A percentile compares a stretch with the other conserved stretches of the same genome.
These are phyloP conservation scores for Caenorhabditis sp. DNA, from an alignment of 2,888 invertebrate species.

Conservation along the genomic window DNA sequence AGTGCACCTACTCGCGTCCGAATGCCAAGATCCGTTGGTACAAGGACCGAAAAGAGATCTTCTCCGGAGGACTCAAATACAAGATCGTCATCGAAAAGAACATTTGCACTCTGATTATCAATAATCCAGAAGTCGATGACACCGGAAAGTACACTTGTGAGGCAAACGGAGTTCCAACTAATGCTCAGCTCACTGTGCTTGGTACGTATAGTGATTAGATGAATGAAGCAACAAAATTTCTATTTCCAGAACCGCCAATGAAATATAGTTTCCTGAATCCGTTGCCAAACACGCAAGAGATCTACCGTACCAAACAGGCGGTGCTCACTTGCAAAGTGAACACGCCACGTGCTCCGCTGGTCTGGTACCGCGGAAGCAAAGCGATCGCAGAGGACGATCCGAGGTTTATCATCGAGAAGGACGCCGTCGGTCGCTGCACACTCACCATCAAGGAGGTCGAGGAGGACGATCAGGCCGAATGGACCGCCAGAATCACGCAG, in stretches of 20 bases:
- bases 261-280: slow-evolving; percentile 92
- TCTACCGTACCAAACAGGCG: slow-evolving; percentile 89
- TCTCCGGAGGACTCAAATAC: slow-evolving; percentile 87
- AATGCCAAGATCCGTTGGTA: slow-evolving; percentile 83
- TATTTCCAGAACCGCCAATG: slow-evolving; percentile 89
- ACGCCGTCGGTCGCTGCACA: slow-evolving; percentile 91
- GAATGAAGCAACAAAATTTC: neutral
- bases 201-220: slow-evolving; percentile 81
- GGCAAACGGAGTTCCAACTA: slow-evolving; percentile 90
- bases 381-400: slow-evolving; percentile 82
- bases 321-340: slow-evolving; percentile 93
- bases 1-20: slow-evolving; percentile 95
- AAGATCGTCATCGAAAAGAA: slow-evolving; percentile 95
- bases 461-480: slow-evolving; percentile 90
- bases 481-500: slow-evolving; percentile 90
- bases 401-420: slow-evolving; percentile 89
- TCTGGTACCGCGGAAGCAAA: slow-evolving; percentile 90
- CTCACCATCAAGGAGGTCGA: slow-evolving; percentile 88
- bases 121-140: slow-evolving; percentile 92
- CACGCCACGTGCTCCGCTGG: slow-evolving; percentile 92
- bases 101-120: slow-evolving; percentile 90
- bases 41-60: slow-evolving; percentile 78
- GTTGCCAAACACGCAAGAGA: slow-evolving; percentile 90
- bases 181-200: slow-evolving; percentile 94
- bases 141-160: slow-evolving; percentile 96